Evolutionary conservation across 35 echinoderm and acorn worm genomes (phyloP).

Genomic region (Nesometra sesokonis): DNA sequence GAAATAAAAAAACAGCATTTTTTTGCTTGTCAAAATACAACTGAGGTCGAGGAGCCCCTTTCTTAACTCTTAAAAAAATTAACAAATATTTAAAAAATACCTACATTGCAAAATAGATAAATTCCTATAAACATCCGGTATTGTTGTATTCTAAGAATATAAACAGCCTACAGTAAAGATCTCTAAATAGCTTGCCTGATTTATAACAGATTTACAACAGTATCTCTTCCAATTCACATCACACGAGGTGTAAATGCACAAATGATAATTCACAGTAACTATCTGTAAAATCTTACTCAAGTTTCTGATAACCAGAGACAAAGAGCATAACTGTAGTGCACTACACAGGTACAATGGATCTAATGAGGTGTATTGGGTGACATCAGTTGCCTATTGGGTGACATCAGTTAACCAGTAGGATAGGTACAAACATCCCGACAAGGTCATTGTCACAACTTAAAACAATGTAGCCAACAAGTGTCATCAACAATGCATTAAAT

Average conservation of each 20-base stretch:
- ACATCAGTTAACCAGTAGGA: not conserved
- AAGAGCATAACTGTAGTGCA: not conserved
- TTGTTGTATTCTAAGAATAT: too few relatives aligned
- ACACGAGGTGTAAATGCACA: not conserved
- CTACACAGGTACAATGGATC: not conserved
- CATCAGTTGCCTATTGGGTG: not conserved
- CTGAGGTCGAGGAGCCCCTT: too few relatives aligned
- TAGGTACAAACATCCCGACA: not conserved
- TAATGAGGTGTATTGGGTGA: not conserved
- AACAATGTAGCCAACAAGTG: not conserved
- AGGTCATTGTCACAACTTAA: not conserved
- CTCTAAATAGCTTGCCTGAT: not conserved
- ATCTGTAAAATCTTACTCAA: not conserved
- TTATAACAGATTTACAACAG: not conserved
- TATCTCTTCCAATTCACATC: not conserved
- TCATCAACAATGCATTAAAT: not conserved
- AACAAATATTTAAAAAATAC: too few relatives aligned
- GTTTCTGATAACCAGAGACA: not conserved
- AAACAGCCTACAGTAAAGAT: not conserved
- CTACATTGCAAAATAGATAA: too few relatives aligned
- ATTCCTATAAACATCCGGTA: too few relatives aligned
- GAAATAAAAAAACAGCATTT: too few relatives aligned
- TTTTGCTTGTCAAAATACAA: too few relatives aligned
- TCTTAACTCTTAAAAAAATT: too few relatives aligned
- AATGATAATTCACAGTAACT: not conserved